These are phyloP conservation scores for Polyommatus icarus DNA, from an alignment of 2,888 invertebrate genomes.

Conservation along the genomic window DNA sequence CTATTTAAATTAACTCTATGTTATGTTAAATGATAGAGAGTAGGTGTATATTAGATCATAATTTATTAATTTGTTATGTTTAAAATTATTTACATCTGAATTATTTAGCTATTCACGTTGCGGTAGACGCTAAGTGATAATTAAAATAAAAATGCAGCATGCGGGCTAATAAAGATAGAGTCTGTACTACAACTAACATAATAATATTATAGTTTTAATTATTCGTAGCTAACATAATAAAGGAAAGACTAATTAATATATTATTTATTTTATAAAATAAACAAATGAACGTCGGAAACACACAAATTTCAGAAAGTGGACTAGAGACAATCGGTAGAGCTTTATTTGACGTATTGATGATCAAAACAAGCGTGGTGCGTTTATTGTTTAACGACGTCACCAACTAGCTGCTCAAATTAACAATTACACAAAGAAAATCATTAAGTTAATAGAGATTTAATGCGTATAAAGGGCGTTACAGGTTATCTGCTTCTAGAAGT, in stretches of 20 bases:
- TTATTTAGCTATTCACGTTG: too few species aligned
- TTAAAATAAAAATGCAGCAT: too few species aligned
- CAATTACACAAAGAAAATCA: not conserved
- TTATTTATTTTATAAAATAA: not conserved
- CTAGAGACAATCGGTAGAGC: not conserved
- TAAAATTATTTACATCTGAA: too few species aligned
- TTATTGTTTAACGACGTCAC: not conserved
- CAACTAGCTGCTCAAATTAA: not conserved
- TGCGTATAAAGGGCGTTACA: constrained; percentile 49
- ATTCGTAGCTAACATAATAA: not conserved
- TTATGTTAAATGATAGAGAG: not conserved
- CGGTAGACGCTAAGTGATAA: too few species aligned
- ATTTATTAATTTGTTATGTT: not conserved
- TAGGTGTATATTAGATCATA: not conserved
- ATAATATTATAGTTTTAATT: not conserved
- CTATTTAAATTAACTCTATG: not conserved
- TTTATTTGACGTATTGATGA: not conserved
- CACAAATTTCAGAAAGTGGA: not conserved
- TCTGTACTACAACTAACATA: not conserved
- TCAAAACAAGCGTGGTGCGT: not conserved
- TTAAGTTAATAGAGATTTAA: constrained; percentile 31
- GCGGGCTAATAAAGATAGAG: not conserved
- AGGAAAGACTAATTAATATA: not conserved
- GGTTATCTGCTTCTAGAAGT: constrained; percentile 65
- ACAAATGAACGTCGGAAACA: not conserved